phyloP scores from a whole-genome alignment of 2,113 vertebrate genomes.

The Eudyptes chrysolophus region DNA sequence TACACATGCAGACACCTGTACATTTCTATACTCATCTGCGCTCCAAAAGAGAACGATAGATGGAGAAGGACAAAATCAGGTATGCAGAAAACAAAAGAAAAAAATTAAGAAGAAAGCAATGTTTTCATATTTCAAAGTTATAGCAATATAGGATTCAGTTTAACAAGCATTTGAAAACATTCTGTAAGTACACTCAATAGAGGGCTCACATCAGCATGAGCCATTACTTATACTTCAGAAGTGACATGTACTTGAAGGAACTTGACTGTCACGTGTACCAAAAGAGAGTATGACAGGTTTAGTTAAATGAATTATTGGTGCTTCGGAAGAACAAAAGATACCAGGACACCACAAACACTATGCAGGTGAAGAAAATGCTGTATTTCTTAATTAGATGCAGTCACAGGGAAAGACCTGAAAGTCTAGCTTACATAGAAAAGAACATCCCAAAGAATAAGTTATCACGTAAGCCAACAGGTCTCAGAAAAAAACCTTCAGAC shows the following conservation, averaged over 20 bases:
- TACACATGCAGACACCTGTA: background rate
- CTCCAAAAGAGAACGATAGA: background rate
- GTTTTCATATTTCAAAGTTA: background rate
- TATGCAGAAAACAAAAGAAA: background rate
- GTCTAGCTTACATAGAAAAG: background rate
- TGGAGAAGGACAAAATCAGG: background rate
- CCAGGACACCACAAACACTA: background rate
- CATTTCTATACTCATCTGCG: background rate
- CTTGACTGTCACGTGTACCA: too few species aligned
- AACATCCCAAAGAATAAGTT: background rate
- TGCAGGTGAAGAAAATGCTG: background rate
- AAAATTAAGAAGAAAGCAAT: background rate
- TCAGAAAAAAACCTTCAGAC: background rate
- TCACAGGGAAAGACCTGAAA: background rate
- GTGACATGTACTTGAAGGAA: background rate
- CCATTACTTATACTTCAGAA: background rate
- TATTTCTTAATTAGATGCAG: background rate
- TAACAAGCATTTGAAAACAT: background rate
- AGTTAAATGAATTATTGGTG: background rate
- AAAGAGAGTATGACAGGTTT: background rate
- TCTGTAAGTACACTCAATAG: background rate
- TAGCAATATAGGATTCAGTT: background rate
- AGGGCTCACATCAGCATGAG: background rate
- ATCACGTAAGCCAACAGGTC: background rate
- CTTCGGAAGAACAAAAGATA: background rate